Base-by-base conservation (phyloP, 2,113 vertebrate genomes). In the Triplophysa siluroides region DNA sequence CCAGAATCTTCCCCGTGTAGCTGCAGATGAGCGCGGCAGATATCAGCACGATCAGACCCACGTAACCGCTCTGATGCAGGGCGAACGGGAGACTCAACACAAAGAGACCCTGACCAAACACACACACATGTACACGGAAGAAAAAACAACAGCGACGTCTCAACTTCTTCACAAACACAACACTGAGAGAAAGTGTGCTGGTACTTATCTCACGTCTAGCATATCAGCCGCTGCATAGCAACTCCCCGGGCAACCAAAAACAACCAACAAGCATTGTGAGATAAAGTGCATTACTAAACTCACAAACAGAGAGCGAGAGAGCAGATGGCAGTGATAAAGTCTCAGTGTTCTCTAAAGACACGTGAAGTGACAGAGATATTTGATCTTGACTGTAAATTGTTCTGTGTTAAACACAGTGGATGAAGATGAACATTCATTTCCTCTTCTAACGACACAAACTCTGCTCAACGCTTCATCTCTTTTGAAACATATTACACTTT, bases 1-100 rank as follows among this genome's bases (percentile, higher is more conserved):
- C 89, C 81, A 95, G 89, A 78, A 94, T 93, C 84, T 92, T 93
- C 12, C 92, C 94, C 0, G 92, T 94, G 89, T 95, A 93, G 89
- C 90, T 94, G 73, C 93, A 93, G 67, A 94, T 83, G 50, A 86
- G 89, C 24, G 93, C 91, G 18, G 92, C 89, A 80, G 94, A 52
- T 67, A 92, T 82, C 83, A 92, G 88, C 81, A 95, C 86, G 76
- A 94, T 81, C 19, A 94, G 83, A 38, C 93, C 91, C 66, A 90
- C 78, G 81, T 93, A 91, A 23, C 92, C 93, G 45, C 92, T 95
- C 66, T 89, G 90, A 54, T 94, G 92, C 80, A 94, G 83, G 82
- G 92, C 90, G 2, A 94, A 93, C 0, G 91, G 94, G 82, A 94
- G 79, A 81, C 91, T 94, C 88, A 94, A 76, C 75, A 94, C 92